Evolutionary conservation across 2,797 vertebrate genomes (phyloP).

Genomic region (Thaleichthys pacificus): DNA sequence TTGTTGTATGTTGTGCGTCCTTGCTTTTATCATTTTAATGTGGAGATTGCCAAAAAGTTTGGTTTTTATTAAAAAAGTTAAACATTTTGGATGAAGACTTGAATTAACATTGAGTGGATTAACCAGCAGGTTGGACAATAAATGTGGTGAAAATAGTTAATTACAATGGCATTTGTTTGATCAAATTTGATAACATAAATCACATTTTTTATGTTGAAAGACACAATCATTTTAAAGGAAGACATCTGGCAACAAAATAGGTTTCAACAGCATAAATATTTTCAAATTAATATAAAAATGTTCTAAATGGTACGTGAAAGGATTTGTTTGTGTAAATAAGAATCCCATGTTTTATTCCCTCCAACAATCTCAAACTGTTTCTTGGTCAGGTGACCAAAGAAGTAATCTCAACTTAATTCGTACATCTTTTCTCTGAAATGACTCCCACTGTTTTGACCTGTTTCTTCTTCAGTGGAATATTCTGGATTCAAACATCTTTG

Average conservation of each 20-base stretch:
- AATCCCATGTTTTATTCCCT: background rate
- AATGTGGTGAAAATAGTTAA: background rate
- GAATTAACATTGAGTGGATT: background rate
- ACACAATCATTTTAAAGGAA: background rate
- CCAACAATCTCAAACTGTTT: background rate
- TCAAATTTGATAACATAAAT: background rate
- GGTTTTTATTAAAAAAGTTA: background rate
- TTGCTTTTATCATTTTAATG: background rate
- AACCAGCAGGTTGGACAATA: background rate
- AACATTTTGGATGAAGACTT: background rate
- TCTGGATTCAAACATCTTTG: no score
- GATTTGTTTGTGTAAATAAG: background rate
- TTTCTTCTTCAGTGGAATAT: no score
- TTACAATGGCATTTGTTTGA: background rate
- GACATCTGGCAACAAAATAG: no score
- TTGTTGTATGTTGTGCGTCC: background rate
- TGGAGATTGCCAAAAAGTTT: slow-evolving; percentile 1
- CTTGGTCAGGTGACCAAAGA: background rate
- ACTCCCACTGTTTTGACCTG: no score
- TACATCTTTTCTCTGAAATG: background rate
- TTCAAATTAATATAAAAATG: background rate
- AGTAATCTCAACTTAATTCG: background rate
- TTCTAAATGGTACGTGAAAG: background rate
- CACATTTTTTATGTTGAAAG: background rate
- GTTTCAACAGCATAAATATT: background rate